Evolutionary conservation across 2,888 invertebrate species (phyloP), one percentile per base, ranked within the genome.

Genomic region (Tetheella fluctuosa): DNA sequence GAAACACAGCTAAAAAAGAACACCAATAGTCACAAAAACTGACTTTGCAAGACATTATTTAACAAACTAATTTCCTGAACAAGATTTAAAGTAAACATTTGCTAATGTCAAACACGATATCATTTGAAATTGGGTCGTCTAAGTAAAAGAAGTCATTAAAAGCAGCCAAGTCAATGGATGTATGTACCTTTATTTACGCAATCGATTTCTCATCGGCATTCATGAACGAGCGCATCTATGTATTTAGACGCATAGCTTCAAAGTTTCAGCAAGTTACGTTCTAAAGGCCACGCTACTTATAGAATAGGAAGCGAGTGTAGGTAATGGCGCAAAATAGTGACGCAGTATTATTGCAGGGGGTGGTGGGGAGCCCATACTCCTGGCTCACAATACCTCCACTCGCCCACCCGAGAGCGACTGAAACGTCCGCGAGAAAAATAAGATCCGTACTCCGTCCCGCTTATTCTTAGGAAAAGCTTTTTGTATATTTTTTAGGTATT

Each of bases 311-410:
- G 92, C 91, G 88, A 93, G 93, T 93, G 92, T 93, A 92, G 92
- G 93, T 93, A 93, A 93, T 93, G 93, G 93, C 92, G 93, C 93
- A 93, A 93, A 93, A 93, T 93, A 93, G 93, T 93, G 93, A 93
- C 93, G 93, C 93, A 93, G 93, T 93, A 93, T 93, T 93, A 93
- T 93, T 93, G 92, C 93, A 92, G 88, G 86, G 89, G 89, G 91
- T 78, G 85, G 84, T 77, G 85, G 83, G 67, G 78, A 65, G 71
- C 81, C 77, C 85, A 78, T 82, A 77, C 78, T 78, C 84, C 84
- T 64, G 71, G 67, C 73, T 65, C 79, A 73, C 69, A 59, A 67
- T 65, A 57, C 75, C 79, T 76, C 74, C 74, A 62, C 73, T 76
- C 74, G 74, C 77, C 79, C 81, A 76, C 81, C 86, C 83, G 78